phyloP scores from a whole-genome alignment of 2,113 vertebrate genomes.

The Talpa occidentalis region DNA sequence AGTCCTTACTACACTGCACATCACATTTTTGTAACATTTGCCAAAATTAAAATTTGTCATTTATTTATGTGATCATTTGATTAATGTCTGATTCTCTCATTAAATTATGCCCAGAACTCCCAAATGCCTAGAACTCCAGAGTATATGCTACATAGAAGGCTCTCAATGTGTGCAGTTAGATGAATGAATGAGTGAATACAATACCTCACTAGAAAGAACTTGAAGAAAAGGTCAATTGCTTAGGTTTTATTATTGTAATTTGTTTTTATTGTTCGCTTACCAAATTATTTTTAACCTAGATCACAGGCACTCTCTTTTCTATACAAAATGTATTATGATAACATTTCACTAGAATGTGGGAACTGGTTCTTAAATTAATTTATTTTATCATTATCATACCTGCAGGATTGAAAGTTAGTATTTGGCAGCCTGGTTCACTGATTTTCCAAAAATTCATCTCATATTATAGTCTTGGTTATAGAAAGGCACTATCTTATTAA shows the following conservation, averaged over 20 bases:
- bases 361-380: constrained; percentile 48
- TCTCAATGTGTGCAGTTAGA: background rate
- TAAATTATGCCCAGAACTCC: background rate
- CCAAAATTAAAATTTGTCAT: background rate
- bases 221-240: background rate
- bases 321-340: background rate
- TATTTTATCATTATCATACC: constrained; percentile 64
- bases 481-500: constrained; percentile 57
- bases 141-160: background rate
- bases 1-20: background rate
- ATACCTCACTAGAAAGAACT: background rate
- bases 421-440: constrained; percentile 17
- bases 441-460: constrained; percentile 56
- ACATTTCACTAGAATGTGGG: constrained; percentile 44
- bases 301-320: background rate
- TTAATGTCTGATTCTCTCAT: background rate
- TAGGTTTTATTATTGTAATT: background rate
- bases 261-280: background rate
- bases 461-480: background rate
- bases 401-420: constrained; percentile 66
- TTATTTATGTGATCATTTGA: background rate
- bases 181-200: background rate
- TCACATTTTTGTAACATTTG: background rate
- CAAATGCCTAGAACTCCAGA: background rate
- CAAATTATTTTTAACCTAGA: constrained; percentile 26